Percentiles rank a stretch among this genome's conserved stretches.
Evolutionary conservation across 2,113 vertebrate genomes (phyloP).

Genomic region (Mustela lutreola): DNA sequence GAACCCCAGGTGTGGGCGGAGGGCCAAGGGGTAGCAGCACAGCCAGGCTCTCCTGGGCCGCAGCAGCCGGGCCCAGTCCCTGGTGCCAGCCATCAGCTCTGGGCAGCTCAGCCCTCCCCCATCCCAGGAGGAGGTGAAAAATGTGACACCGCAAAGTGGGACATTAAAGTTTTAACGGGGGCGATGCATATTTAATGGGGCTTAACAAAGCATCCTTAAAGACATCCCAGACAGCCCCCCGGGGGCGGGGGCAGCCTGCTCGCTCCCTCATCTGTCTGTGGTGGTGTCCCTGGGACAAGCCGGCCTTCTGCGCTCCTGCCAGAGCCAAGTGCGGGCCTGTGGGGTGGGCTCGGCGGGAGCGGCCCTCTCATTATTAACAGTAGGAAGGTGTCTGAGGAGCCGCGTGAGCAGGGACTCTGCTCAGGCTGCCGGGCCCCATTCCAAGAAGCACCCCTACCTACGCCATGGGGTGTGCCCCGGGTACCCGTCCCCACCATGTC

Average conservation of each 20-base stretch:
- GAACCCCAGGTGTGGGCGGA: fast-evolving
- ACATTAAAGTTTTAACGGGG: constrained; percentile 80
- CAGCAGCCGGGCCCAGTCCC: neutral
- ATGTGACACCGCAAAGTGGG: constrained; percentile 74
- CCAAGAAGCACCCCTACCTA: neutral
- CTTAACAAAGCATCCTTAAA: constrained; percentile 79
- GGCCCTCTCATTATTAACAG: constrained; percentile 86
- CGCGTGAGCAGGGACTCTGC: constrained; percentile 26
- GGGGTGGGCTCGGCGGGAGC: constrained; percentile 82
- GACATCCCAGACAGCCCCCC: constrained; percentile 51
- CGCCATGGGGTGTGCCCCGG: fast-evolving
- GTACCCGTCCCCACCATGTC: too few relatives aligned
- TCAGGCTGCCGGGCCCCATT: constrained; percentile 62
- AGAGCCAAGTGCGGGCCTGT: constrained; percentile 61
- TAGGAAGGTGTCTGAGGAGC: constrained; percentile 80
- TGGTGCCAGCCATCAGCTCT: neutral
- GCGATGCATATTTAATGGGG: constrained; percentile 77
- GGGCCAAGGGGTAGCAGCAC: neutral
- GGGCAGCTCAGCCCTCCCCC: neutral
- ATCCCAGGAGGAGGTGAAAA: constrained; percentile 65
- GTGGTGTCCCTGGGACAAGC: constrained; percentile 70
- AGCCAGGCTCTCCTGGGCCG: too few relatives aligned
- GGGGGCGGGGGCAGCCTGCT: neutral
- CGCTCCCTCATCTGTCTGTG: constrained; percentile 76
- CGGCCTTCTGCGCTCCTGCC: constrained; percentile 81